Percentiles rank a stretch among this genome's conserved stretches.
phyloP scores from a whole-genome alignment of 1,140 invertebrate genomes.

The Metopolophium dirhodum region DNA sequence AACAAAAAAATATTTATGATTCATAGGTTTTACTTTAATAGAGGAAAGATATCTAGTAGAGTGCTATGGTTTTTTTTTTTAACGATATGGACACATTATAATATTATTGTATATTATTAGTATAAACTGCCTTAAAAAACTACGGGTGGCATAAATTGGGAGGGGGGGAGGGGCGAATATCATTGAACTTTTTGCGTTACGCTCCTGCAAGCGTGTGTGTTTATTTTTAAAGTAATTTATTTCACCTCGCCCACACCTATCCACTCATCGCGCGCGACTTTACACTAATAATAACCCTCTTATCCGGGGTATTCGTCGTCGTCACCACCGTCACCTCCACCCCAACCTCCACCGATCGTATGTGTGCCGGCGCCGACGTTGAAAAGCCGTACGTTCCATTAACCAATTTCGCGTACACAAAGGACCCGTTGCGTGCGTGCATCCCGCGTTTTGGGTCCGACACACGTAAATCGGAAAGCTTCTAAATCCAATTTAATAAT shows the following conservation, averaged over 20 bases:
- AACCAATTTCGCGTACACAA: constrained; percentile 40
- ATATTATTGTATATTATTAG: neutral
- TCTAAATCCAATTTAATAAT: constrained; percentile 45
- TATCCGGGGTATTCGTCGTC: neutral
- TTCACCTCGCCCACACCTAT: neutral
- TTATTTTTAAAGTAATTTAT: neutral
- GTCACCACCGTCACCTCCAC: neutral
- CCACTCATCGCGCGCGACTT: neutral
- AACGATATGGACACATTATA: neutral
- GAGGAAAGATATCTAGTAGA: too few species aligned
- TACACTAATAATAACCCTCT: neutral
- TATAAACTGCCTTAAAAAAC: neutral
- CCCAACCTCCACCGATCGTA: neutral
- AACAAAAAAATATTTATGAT: too few species aligned
- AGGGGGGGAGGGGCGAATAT: neutral
- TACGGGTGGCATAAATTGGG: neutral
- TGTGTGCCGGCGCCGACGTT: neutral
- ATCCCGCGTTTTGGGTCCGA: neutral
- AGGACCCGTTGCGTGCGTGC: constrained; percentile 8
- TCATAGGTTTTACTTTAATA: too few species aligned
- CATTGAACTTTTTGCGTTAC: neutral
- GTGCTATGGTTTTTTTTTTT: neutral
- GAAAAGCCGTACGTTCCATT: constrained; percentile 54
- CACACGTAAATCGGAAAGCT: constrained; percentile 40
- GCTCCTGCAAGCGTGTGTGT: neutral